These are phyloP conservation scores for Sebastes minor DNA, from an alignment of 2,797 vertebrate genomes.

Conservation along the genomic window DNA sequence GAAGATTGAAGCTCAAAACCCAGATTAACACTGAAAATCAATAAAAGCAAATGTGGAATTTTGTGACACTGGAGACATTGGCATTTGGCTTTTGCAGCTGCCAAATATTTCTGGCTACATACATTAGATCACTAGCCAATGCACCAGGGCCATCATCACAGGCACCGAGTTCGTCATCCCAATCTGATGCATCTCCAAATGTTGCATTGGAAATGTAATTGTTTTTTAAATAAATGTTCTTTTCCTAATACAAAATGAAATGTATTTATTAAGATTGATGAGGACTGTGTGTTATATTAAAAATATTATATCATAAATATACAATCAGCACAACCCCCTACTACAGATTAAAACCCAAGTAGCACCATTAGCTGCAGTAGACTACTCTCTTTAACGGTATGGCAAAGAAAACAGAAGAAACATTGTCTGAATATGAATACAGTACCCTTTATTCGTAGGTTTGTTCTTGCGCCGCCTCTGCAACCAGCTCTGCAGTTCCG, in stretches of 20 bases:
- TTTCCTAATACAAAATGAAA: neutral
- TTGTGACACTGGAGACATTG: conserved; percentile 3
- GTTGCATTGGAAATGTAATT: neutral
- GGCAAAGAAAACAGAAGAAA: neutral
- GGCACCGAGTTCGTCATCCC: neutral
- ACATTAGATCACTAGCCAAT: neutral
- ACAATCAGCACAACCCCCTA: neutral
- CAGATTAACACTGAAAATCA: neutral
- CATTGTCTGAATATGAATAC: neutral
- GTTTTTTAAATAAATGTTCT: neutral
- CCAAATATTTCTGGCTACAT: neutral
- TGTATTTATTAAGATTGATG: neutral
- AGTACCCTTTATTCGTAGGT: conserved; percentile 82
- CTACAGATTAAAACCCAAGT: neutral
- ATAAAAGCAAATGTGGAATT: conserved; percentile 55
- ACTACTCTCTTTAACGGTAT: neutral
- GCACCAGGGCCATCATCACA: neutral
- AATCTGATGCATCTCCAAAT: neutral
- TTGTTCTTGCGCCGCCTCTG: conserved; percentile 84
- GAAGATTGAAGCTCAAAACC: neutral
- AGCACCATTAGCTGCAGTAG: neutral
- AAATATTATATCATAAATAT: neutral
- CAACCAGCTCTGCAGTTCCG: conserved; percentile 91
- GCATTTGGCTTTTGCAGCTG: neutral
- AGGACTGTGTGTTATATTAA: neutral